phyloP scores from a whole-genome alignment of 2,113 vertebrate species.

The Nestor notabilis region DNA sequence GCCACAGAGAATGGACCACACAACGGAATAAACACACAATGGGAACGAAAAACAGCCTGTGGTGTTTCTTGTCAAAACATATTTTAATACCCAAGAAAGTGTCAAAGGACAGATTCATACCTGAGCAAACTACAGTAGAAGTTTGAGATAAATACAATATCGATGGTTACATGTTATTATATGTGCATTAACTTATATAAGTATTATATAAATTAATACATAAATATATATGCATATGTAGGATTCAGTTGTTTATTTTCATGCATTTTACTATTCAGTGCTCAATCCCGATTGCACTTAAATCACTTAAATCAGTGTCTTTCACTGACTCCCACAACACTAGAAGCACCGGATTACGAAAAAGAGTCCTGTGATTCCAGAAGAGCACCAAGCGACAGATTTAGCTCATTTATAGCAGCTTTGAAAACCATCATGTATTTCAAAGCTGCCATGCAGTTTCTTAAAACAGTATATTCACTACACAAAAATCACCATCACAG shows the following conservation, averaged over 20 bases:
- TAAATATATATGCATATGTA: background rate
- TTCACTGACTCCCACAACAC: background rate
- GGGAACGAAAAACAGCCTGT: background rate
- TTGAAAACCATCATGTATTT: background rate
- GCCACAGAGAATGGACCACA: background rate
- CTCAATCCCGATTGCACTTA: background rate
- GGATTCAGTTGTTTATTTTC: background rate
- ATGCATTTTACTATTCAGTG: background rate
- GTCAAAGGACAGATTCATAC: background rate
- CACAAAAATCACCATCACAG: background rate
- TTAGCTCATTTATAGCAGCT: background rate
- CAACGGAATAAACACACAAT: fast-evolving
- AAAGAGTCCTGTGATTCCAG: background rate
- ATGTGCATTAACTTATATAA: background rate
- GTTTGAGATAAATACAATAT: background rate
- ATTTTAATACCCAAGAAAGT: background rate
- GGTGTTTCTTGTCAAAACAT: background rate
- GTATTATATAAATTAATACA: background rate
- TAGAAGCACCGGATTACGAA: background rate
- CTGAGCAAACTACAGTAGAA: background rate
- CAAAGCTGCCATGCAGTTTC: background rate
- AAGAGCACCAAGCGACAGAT: background rate
- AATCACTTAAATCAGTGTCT: background rate
- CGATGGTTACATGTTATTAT: fast-evolving
- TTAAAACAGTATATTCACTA: background rate